These are phyloP conservation scores for Drosophila baimaii DNA, from an alignment of 1,140 invertebrate species.

Conservation along the genomic window DNA sequence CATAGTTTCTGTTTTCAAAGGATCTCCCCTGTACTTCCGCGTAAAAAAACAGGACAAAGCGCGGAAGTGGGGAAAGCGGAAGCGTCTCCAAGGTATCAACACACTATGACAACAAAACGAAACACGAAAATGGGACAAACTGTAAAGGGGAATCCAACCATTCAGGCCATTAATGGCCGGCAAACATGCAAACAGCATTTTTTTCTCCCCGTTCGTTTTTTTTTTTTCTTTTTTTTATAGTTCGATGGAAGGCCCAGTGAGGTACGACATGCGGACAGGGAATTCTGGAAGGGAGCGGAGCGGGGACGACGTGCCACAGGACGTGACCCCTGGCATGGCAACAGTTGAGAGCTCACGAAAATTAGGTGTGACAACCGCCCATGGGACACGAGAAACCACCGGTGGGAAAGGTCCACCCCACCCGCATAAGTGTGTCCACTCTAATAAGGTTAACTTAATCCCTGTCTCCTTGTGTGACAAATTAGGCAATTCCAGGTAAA, in stretches of 20 bases:
- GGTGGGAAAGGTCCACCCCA: slow-evolving; percentile 6
- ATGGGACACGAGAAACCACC: slow-evolving; percentile 6
- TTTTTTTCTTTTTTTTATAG: slow-evolving; percentile 20
- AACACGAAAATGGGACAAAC: slow-evolving; percentile 39
- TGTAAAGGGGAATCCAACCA: slow-evolving; percentile 41
- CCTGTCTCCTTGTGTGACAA: slow-evolving; percentile 15
- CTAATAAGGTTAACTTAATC: slow-evolving; percentile 26
- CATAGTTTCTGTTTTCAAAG: neutral
- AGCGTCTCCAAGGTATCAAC: slow-evolving; percentile 64
- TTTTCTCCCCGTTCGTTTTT: neutral
- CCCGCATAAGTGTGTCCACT: neutral
- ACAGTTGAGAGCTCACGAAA: slow-evolving; percentile 29
- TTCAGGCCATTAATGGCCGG: slow-evolving; percentile 41
- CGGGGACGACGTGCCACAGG: neutral
- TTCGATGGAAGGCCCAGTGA: slow-evolving; percentile 24
- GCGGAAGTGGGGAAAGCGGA: slow-evolving; percentile 12
- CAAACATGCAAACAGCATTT: slow-evolving; percentile 44
- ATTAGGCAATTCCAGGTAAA: slow-evolving; percentile 22
- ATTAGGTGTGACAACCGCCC: slow-evolving; percentile 36
- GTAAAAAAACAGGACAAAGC: slow-evolving; percentile 5
- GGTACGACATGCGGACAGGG: slow-evolving; percentile 1
- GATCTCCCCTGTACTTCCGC: slow-evolving; percentile 1
- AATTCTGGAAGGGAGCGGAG: no score
- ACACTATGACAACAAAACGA: slow-evolving; percentile 32
- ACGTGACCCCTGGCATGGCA: slow-evolving; percentile 41